These are phyloP conservation scores for Ctenicera cuprea DNA, from an alignment of 2,888 invertebrate species.

Conservation along the genomic window DNA sequence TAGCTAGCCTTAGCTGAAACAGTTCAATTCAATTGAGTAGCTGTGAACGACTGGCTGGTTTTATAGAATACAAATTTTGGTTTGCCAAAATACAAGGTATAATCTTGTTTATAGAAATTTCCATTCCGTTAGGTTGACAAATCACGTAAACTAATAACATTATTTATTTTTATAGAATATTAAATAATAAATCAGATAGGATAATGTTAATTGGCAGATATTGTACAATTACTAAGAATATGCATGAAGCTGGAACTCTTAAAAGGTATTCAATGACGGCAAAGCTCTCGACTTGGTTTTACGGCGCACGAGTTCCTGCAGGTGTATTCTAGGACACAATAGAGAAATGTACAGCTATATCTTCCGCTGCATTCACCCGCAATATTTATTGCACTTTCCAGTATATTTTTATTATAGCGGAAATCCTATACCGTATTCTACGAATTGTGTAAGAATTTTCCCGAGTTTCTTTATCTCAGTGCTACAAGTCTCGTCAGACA, in stretches of 20 bases:
- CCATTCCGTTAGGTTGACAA: no score
- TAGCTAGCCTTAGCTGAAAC: no score
- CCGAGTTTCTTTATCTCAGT: constrained; percentile 29
- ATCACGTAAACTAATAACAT: no score
- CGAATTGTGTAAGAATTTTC: constrained; percentile 29
- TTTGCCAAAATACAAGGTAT: no score
- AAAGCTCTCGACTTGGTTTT: background rate
- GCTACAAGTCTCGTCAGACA: background rate
- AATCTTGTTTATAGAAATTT: no score
- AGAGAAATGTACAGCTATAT: constrained; percentile 55
- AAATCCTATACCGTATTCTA: constrained; percentile 61
- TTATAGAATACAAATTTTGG: no score
- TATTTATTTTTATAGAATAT: no score
- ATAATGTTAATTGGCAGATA: background rate
- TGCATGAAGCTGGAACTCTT: background rate
- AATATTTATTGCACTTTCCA: constrained; percentile 63
- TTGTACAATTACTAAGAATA: background rate
- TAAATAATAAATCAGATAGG: no score
- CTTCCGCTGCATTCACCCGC: constrained; percentile 62
- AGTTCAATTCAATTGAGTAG: no score
- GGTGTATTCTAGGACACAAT: constrained; percentile 57
- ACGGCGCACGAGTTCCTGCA: constrained; percentile 45
- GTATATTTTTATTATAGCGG: constrained; percentile 64
- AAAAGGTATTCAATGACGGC: background rate
- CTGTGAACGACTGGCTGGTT: no score